Evolutionary conservation across 2,888 invertebrate genomes (phyloP).

Genomic region (Lepidochrysops patricia): DNA sequence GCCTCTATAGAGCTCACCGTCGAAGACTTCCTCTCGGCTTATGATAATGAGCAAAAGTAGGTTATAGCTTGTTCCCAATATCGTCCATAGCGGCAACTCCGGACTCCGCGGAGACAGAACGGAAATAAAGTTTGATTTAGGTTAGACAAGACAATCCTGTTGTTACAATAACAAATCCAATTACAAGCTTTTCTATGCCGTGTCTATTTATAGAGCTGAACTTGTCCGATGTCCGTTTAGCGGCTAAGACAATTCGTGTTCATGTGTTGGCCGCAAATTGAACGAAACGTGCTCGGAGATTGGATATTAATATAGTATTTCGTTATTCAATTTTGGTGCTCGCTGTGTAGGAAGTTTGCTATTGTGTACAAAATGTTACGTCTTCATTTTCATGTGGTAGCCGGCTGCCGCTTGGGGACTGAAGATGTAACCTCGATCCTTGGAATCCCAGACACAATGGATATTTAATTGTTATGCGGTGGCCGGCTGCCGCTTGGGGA

Average conservation of each 20-base stretch:
- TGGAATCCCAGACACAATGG: too few species aligned
- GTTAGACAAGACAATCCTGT: constrained; percentile 42
- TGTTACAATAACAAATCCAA: constrained; percentile 29
- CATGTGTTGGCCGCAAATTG: background rate
- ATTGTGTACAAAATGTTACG: background rate
- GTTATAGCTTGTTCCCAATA: constrained; percentile 44
- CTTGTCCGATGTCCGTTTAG: constrained; percentile 12
- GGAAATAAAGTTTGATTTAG: constrained; percentile 68
- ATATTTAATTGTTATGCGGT: too few species aligned
- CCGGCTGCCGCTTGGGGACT: too few species aligned
- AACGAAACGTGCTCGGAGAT: background rate
- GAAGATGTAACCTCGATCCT: too few species aligned
- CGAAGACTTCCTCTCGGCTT: constrained; percentile 30
- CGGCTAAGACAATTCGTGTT: background rate
- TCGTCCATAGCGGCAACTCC: constrained; percentile 33
- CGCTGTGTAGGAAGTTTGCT: background rate
- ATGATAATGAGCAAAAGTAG: constrained; percentile 46
- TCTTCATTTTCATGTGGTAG: too few species aligned
- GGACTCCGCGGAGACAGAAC: constrained; percentile 41
- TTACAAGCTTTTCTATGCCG: constrained; percentile 24
- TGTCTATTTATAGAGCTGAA: constrained; percentile 19
- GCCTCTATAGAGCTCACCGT: constrained; percentile 17
- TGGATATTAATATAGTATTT: background rate
- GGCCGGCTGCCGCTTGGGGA: too few species aligned
- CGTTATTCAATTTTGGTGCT: background rate